Evolutionary conservation across 2,113 vertebrate species (phyloP), one percentile per base, ranked within the genome.

Genomic region (Pomatostomus ruficeps): DNA sequence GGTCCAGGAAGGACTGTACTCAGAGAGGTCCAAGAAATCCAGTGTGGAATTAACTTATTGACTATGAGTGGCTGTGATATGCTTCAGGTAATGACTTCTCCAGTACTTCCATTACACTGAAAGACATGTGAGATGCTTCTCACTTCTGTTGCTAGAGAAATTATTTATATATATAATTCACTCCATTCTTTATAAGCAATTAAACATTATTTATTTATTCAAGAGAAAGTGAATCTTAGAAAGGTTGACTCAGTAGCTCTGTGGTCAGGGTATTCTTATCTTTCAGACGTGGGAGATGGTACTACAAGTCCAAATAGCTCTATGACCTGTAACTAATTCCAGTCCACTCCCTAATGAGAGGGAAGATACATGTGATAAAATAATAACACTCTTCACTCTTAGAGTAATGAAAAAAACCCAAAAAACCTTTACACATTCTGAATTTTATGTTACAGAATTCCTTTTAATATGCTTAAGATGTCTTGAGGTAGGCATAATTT

Each of bases 151-250:
- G 16, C 43, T 74, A 59, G 46, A 85, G 36, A 85, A 91, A 78
- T 61, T 49, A 78, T 89, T 94, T 89, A 35, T 81, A 81, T 58
- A 58, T 94, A 81, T 81, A 89, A 74, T 78, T 94, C 6, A 57
- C 54, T 71, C 31, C 33, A 54, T 28, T 84, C 11, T 61, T 31
- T 66, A 23, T 74, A 81, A 62, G 76, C 65, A 95, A 89, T 91
- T 70, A 89, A 94, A 52, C 7, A 26, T 83, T 73, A 70, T 61
- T 93, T 94, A 84, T 80, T 93, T 87, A 84, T 93, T 93, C 58
- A 86, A 80, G 29, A 86, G 66, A 77, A 89, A 89, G 28, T 38
- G 49, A 91, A 70, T 15, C 42, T 86, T 80, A 70, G 54, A 88
- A 43, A 73, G 11, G 7, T 31, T 87, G 42, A 52, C 28, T 70